Evolutionary conservation across 2,113 vertebrate species (phyloP).

Genomic region (Macrotus californicus): DNA sequence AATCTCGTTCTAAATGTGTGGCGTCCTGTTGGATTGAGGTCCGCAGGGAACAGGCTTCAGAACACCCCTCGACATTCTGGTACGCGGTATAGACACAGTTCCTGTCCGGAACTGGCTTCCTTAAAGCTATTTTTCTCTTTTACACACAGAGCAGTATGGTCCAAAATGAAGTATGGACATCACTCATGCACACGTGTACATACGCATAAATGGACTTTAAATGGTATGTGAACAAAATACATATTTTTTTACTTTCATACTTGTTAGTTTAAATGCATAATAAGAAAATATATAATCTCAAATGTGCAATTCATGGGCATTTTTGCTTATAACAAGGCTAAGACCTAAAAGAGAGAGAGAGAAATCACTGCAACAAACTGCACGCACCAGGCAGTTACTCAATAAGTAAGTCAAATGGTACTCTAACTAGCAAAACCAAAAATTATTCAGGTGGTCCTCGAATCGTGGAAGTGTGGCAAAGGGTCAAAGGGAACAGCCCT

Average conservation of each 20-base stretch:
- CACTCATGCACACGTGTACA: not conserved
- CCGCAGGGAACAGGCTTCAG: not conserved
- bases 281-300: not conserved
- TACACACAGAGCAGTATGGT: not conserved
- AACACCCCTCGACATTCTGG: not conserved
- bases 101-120: not conserved
- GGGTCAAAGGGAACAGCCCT: not conserved
- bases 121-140: constrained; percentile 12
- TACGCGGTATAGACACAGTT: not conserved
- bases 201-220: not conserved
- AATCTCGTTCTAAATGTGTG: constrained; percentile 37
- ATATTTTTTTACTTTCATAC: not conserved
- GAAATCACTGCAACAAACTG: not conserved
- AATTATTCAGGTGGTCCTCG: not conserved
- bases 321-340: not conserved
- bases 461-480: not conserved
- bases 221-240: not conserved
- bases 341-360: not conserved
- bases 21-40: constrained; percentile 3
- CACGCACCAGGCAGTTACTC: not conserved
- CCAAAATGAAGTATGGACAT: not conserved
- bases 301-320: not conserved
- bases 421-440: not conserved
- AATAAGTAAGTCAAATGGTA: not conserved
- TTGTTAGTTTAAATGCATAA: not conserved